These are phyloP conservation scores for Leguminivora glycinivorella DNA, from an alignment of 1,140 invertebrate species.

Conservation along the genomic window DNA sequence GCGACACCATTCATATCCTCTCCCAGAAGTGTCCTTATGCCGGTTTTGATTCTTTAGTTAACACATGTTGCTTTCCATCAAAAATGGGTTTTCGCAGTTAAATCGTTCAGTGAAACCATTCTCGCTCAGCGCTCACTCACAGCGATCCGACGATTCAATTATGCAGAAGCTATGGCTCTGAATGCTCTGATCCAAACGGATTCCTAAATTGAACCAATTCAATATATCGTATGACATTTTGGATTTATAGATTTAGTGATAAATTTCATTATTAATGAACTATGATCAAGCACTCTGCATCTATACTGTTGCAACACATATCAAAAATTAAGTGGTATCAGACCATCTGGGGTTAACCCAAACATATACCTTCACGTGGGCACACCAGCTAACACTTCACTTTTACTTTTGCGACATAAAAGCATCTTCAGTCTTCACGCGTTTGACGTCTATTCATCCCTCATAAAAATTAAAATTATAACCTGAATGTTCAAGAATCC, in stretches of 20 bases:
- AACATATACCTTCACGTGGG: conserved; percentile 5
- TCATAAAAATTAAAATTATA: too few relatives aligned
- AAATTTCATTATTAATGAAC: background rate
- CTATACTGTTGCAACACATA: background rate
- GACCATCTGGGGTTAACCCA: background rate
- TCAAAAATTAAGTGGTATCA: background rate
- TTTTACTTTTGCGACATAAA: conserved; percentile 5
- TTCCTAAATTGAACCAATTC: background rate
- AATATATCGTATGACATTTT: background rate
- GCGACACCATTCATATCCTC: background rate
- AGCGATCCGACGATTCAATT: background rate
- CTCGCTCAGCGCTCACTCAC: background rate
- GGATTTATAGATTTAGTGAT: background rate
- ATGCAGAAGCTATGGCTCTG: background rate
- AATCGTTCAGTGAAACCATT: background rate
- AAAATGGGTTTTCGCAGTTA: too few relatives aligned
- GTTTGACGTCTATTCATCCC: too few relatives aligned
- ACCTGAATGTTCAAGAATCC: too few relatives aligned
- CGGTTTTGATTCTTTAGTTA: too few relatives aligned
- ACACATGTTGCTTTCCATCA: too few relatives aligned
- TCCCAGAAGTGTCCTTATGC: too few relatives aligned
- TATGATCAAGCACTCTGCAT: background rate
- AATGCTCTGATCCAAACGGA: background rate
- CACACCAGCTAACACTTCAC: conserved; percentile 1
- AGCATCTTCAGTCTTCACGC: too few relatives aligned